Base-by-base conservation (phyloP, 2,888 invertebrate species). In the Pyrochroa serraticornis region DNA sequence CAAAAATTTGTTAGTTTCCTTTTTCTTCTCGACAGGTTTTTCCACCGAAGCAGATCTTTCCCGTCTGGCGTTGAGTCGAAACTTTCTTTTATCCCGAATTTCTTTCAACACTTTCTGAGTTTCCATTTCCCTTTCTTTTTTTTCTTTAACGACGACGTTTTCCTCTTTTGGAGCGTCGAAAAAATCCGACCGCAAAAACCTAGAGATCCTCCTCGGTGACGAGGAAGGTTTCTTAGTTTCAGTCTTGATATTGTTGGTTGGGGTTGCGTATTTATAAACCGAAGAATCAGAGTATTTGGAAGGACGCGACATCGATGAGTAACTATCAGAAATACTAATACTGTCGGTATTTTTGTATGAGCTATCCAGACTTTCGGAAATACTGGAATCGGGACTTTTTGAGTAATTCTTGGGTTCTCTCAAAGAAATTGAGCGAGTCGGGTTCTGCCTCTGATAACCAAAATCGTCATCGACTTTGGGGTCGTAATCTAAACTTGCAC, bases 111-210 rank as follows among this genome's bases (percentile, higher is more conserved):
- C 84, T 75, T 85, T 84, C 75, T 89, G 85, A 45, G 90, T 84
- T 79, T 88, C 84, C 69, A 89, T 78, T 77, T 91, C 85, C 66
- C 89, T 82, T 75, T 88, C 83, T 62, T 84, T 84, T 65, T 84
- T 82, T 71, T 86, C 84, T 73, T 84, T 83, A 1, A 84, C 82
- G 71, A 86, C 87, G 13, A 84, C 80, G 70, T 84, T 88, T 67
- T 90, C 90, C 88, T 87, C 85, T 64, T 75, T 75, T 2, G 84
- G 82, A 1, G 87, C 80, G 63, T 91, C 90, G 72, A 87, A 90
- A 74, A 91, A 91, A 76, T 92, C 92, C 0, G 91, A 89, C 31
- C 92, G 83, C 55, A 92, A 78, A 77, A 91, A 92, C 54, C 92
- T 81, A 6, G 89, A 90, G 55, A 89, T 84, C 61, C 88, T 83